Evolutionary conservation across 1,140 invertebrate species (phyloP).

Genomic region (Hypothenemus hampei): DNA sequence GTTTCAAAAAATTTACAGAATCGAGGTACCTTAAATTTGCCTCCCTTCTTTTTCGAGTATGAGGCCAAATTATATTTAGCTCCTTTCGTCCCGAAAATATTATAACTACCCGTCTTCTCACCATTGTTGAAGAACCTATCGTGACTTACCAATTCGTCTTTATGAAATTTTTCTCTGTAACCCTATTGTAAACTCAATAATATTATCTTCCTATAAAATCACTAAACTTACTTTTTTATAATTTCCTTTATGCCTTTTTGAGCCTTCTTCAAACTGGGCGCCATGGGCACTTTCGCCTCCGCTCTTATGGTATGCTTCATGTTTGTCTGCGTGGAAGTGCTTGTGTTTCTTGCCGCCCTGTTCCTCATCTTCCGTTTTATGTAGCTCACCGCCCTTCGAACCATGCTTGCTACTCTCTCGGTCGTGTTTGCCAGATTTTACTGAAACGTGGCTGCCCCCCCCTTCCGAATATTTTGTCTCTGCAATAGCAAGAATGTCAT

Average conservation of each 20-base stretch:
- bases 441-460: slow-evolving; percentile 27
- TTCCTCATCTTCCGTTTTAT: slow-evolving; percentile 32
- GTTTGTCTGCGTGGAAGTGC: slow-evolving; percentile 25
- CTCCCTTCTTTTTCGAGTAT: slow-evolving; percentile 17
- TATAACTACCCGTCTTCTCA: slow-evolving; percentile 39
- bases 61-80: slow-evolving; percentile 26
- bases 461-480: slow-evolving; percentile 30
- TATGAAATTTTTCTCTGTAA: slow-evolving; percentile 41
- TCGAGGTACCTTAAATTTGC: slow-evolving; percentile 15
- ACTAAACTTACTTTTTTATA: slow-evolving; percentile 23
- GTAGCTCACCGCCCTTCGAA: slow-evolving; percentile 25
- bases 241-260: slow-evolving; percentile 35
- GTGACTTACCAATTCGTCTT: slow-evolving; percentile 41
- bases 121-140: slow-evolving; percentile 41
- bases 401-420: slow-evolving; percentile 34
- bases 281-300: slow-evolving; percentile 34
- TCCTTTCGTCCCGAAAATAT: slow-evolving; percentile 33
- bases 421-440: slow-evolving; percentile 34
- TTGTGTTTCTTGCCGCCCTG: slow-evolving; percentile 37
- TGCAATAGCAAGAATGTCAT: too few relatives aligned
- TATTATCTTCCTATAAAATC: background rate
- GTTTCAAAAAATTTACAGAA: background rate
- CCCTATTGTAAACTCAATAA: slow-evolving; percentile 31
- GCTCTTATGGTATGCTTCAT: slow-evolving; percentile 31
- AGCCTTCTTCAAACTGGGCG: slow-evolving; percentile 32